A percentile compares a stretch with the other conserved stretches of the same genome.
These are phyloP conservation scores for Empis stercorea DNA, from an alignment of 2,888 invertebrate genomes.

Conservation along the genomic window DNA sequence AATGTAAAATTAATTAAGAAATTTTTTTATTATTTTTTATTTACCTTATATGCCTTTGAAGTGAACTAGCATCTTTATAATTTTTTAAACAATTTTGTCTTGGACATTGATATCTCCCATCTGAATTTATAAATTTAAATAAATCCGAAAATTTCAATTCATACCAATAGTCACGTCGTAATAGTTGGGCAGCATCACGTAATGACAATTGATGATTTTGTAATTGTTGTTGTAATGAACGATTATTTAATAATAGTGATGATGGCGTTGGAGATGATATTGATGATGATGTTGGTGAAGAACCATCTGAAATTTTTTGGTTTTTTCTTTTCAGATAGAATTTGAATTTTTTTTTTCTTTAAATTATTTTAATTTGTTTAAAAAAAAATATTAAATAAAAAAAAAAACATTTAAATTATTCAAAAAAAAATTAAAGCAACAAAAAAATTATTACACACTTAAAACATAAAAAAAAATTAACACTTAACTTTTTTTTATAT, in stretches of 20 bases:
- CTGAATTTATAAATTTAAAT: slow-evolving; percentile 36
- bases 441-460: not conserved
- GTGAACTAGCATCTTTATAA: slow-evolving; percentile 38
- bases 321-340: too few species aligned
- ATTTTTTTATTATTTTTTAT: too few species aligned
- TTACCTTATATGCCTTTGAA: slow-evolving; percentile 38
- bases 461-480: not conserved
- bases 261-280: slow-evolving; percentile 24
- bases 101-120: slow-evolving; percentile 37
- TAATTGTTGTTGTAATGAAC: slow-evolving; percentile 3
- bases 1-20: too few species aligned
- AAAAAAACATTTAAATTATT: not conserved
- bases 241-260: not conserved
- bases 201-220: slow-evolving; percentile 13
- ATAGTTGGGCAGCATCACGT: slow-evolving; percentile 24
- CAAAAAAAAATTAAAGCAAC: not conserved
- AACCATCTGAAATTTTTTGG: slow-evolving; percentile 5
- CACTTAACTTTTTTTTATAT: not conserved
- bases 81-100: slow-evolving; percentile 36
- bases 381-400: not conserved
- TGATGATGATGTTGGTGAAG: not conserved
- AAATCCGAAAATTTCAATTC: slow-evolving; percentile 37
- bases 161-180: slow-evolving; percentile 36
- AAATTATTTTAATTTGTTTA: not conserved
- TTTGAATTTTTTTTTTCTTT: not conserved